Base-by-base conservation (phyloP, 1,140 invertebrate species). In the Sminthurides bifidus region DNA sequence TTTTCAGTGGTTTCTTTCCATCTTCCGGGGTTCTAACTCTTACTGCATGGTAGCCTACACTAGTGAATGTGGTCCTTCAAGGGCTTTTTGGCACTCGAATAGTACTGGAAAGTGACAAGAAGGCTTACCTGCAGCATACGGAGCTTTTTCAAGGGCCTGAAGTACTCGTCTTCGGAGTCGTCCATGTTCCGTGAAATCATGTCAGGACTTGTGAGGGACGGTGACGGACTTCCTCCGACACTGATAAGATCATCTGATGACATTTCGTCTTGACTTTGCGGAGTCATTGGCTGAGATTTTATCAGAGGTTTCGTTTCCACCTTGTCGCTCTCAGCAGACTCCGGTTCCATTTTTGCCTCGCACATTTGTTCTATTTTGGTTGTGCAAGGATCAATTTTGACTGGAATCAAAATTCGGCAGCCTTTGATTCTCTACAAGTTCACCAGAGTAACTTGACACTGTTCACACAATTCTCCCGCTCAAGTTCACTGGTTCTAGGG, bases 121-220 rank as follows among this genome's bases (percentile, higher is more conserved):
- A 50, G 27, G 41, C n/a, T 45, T 37, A 74, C 68, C 53, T 75
- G 71, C 60, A 79, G 71, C 85, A 90, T 90, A 71, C 87, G 87
- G 56, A 91, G 72, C 62, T 81, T 78, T 69, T 91, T 91, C 60
- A 91, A 67, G 0, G 87, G 86, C 63, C 84, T 84, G 72, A 90
- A 90, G 67, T 90, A 91, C 62, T 89, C 86, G 64, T 88, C 84
- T 8, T 77, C 75, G 33, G 55, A 56, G 29, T 55, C 51, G 40
- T 61, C 56, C 29, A 48, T 50, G 26, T 43, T 48, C 50, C 55
- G 50, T 15, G 53, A 59, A 40, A 58, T 45, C 27, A 44, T 40
- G 38, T 59, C 57, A 53, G 57, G 56, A 5, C 54, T 54, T 8
- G 61, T 58, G 30, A 60, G 55, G 10, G 59, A 59, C 1, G 63